Evolutionary conservation across 1,140 invertebrate genomes (phyloP), one percentile per base, ranked within the genome.

Genomic region (Rhopalosiphum padi): DNA sequence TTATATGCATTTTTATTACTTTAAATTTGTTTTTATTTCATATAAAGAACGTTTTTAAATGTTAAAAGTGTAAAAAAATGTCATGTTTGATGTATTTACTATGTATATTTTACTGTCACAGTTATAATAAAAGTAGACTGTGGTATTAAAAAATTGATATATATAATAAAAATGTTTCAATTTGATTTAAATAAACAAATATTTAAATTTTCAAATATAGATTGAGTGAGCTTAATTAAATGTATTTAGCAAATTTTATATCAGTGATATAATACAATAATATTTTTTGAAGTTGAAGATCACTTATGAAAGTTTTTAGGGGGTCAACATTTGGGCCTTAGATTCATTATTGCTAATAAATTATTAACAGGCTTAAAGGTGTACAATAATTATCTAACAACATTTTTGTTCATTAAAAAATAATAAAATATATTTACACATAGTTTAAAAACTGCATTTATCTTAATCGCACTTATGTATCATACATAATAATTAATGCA

Each of bases 361-460:
- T 43, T 37, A 15, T 35, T n/a, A 53, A 53, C 8, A 9, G 15
- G 35, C 2, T 37, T 53, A 87, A 43, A 15, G 60, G 0, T 22
- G 25, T 7, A 90, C n/a, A 53, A 37, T 21, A 43, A 68, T 25
- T 90, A 90, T 60, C 25, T 35, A 90, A 90, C 88, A 15, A 37
- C 22, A 88, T 43, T 30, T 88, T 83, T 48, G 90, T 92, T 92
- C 77, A 83, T 82, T 92, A 92, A 91, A 91, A 91, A 91, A 91
- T 91, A 91, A 77, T 92, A 82, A 77, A 86, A 83, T 93, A 22
- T 93, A 93, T 93, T 93, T 93, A 93, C 91, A 92, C 25, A 86
- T 46, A 22, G 37, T 60, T 83, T 55, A 86, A 86, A 86, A 93
- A 86, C 68, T 37, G 43, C 68, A 82, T 35, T 23, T 82, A 92